These are phyloP conservation scores for Nansenia antarctica DNA, from an alignment of 2,113 vertebrate species.

Conservation along the genomic window DNA sequence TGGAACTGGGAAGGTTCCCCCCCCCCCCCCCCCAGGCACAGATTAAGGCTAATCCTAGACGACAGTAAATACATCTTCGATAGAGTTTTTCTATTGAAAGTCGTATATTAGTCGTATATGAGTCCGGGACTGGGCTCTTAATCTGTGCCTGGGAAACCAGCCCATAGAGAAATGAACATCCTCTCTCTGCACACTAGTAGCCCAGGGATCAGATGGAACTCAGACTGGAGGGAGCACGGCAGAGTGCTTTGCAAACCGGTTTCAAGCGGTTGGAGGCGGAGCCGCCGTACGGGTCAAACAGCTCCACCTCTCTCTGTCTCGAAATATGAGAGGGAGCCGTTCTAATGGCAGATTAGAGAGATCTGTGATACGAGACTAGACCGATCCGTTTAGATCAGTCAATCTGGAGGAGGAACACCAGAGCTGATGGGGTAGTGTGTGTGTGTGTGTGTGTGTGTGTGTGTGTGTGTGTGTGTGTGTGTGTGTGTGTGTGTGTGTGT, in stretches of 20 bases:
- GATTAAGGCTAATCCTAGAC: too few species aligned
- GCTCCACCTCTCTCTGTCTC: slow-evolving; percentile 43
- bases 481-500: too few species aligned
- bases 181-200: too few species aligned
- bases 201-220: slow-evolving; percentile 20
- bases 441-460: neutral
- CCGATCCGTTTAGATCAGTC: neutral
- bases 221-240: slow-evolving; percentile 12
- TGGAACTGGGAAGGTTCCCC: slow-evolving; percentile 7
- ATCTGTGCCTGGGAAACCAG: too few species aligned
- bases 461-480: too few species aligned
- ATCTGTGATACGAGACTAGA: neutral
- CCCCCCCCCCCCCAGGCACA: too few species aligned
- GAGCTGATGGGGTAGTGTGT: neutral
- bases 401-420: neutral
- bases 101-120: too few species aligned
- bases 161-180: too few species aligned
- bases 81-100: too few species aligned
- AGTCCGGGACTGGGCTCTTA: too few species aligned
- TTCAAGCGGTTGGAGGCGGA: slow-evolving; percentile 22
- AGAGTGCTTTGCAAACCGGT: slow-evolving; percentile 34
- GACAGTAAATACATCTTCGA: too few species aligned
- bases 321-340: slow-evolving; percentile 33
- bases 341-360: slow-evolving; percentile 21
- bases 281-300: slow-evolving; percentile 12